Evolutionary conservation across 53 echinoderm and acorn worm species (phyloP).

Genomic region (Stichopus horrens): DNA sequence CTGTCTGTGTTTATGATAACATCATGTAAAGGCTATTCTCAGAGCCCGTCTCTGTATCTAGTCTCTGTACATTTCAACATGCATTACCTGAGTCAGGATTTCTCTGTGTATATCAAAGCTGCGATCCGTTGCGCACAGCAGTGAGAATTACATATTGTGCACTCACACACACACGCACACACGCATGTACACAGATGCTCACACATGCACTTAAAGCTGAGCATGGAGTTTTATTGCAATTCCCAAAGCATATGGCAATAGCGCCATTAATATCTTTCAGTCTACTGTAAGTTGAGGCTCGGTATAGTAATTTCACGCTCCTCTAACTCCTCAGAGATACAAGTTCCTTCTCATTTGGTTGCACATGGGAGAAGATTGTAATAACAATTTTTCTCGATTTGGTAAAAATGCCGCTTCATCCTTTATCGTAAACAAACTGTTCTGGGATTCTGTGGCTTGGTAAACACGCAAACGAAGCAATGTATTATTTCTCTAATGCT

Average conservation of each 20-base stretch:
- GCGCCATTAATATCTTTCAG: neutral
- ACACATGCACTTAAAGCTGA: neutral
- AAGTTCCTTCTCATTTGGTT: neutral
- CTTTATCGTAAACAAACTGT: slow-evolving; percentile 28
- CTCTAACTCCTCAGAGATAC: neutral
- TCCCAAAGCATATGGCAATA: slow-evolving; percentile 5
- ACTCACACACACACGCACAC: too few species aligned
- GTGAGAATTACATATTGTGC: too few species aligned
- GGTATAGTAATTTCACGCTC: slow-evolving; percentile 34
- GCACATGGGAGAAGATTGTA: slow-evolving; percentile 5
- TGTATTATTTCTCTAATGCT: neutral
- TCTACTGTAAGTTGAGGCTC: neutral
- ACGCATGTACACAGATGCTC: too few species aligned
- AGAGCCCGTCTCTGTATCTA: too few species aligned
- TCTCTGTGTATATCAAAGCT: too few species aligned
- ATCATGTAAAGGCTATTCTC: too few species aligned
- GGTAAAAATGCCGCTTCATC: neutral
- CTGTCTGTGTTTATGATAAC: too few species aligned
- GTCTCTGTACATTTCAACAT: too few species aligned
- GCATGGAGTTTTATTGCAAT: neutral
- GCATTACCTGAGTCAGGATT: too few species aligned
- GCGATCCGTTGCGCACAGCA: too few species aligned
- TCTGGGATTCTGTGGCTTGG: neutral
- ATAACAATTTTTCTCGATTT: slow-evolving; percentile 15
- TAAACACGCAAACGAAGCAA: neutral